Conservation (phyloP, 2,888 invertebrate species). For the Meghimatium bilineatum region DNA sequence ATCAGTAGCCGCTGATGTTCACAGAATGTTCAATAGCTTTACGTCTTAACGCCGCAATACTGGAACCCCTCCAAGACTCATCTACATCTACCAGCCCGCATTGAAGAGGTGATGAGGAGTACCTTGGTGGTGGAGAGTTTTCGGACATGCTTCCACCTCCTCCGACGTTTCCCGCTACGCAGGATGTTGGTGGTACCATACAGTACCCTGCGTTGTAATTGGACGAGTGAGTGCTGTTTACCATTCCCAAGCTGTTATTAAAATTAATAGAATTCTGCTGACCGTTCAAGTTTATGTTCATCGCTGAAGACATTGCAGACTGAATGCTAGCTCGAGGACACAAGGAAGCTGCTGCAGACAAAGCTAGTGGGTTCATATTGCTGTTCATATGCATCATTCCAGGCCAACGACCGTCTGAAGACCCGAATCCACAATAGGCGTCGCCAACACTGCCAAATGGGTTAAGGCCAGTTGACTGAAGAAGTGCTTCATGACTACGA, state of each 20-base stretch:
- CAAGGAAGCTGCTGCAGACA: conserved; percentile 63
- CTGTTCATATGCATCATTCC: conserved; percentile 62
- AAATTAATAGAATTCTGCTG: conserved; percentile 43
- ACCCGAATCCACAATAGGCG: conserved; percentile 84
- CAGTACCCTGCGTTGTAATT: conserved; percentile 63
- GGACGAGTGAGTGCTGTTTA: conserved; percentile 57
- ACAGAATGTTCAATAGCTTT: conserved; percentile 78
- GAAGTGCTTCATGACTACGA: conserved; percentile 88
- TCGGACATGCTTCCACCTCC: conserved; percentile 55
- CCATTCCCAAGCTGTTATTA: conserved; percentile 40
- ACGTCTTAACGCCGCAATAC: conserved; percentile 77
- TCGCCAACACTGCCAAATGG: conserved; percentile 87
- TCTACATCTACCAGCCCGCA: conserved; percentile 73
- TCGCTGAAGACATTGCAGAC: conserved; percentile 77
- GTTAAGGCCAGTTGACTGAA: conserved; percentile 94
- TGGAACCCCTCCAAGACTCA: conserved; percentile 78
- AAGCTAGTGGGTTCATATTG: conserved; percentile 65
- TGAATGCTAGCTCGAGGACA: conserved; percentile 82
- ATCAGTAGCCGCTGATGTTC: conserved; percentile 69
- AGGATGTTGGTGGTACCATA: conserved; percentile 63
- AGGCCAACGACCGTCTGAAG: conserved; percentile 73
- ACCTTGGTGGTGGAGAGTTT: conserved; percentile 65
- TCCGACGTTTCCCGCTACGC: conserved; percentile 24
- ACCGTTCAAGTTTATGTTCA: conserved; percentile 56
- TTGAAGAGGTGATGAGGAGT: conserved; percentile 61